phyloP scores from a whole-genome alignment of 2,113 vertebrate genomes.

The Mesocricetus auratus region DNA sequence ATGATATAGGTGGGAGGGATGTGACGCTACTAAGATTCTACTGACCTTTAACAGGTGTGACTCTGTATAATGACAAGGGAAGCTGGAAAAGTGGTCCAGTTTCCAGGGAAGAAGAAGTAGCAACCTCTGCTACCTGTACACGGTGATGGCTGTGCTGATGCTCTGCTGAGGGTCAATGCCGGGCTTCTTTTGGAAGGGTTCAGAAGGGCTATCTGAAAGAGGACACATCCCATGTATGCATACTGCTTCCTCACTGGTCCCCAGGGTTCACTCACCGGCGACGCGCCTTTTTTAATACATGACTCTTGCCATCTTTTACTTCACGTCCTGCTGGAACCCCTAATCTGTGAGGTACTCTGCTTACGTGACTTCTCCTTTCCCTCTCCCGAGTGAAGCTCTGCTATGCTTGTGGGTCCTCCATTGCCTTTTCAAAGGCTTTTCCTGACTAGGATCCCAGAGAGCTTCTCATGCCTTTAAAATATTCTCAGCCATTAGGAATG shows the following conservation, averaged over 20 bases:
- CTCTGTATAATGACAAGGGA: neutral
- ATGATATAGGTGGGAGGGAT: neutral
- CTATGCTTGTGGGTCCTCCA: neutral
- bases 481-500: conserved; percentile 4
- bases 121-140: neutral
- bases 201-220: neutral
- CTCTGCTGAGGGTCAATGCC: neutral
- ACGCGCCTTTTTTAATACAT: neutral
- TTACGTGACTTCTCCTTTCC: neutral
- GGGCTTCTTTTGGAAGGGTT: neutral
- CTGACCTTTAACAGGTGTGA: neutral
- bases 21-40: neutral
- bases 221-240: neutral
- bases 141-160: neutral
- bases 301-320: neutral
- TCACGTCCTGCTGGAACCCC: neutral
- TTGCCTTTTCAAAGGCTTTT: neutral
- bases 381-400: neutral
- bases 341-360: neutral
- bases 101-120: neutral
- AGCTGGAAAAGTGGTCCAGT: neutral
- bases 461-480: neutral
- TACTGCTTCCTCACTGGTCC: neutral
- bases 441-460: neutral
- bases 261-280: neutral